These are phyloP conservation scores for Conopomorpha cramerella DNA, from an alignment of 1,140 invertebrate species.

Conservation along the genomic window DNA sequence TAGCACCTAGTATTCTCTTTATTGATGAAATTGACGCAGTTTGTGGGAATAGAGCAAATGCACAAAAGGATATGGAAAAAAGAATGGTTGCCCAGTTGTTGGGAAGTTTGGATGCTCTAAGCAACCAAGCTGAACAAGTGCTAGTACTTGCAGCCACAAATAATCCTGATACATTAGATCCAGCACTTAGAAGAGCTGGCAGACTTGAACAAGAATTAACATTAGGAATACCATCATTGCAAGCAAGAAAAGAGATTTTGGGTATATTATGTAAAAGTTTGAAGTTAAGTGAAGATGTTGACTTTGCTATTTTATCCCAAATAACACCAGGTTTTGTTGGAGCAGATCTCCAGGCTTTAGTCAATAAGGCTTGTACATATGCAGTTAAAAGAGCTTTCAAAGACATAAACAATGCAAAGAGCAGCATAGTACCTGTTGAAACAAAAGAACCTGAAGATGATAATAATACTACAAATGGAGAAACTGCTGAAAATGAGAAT, in stretches of 20 bases:
- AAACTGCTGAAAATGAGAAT: constrained; percentile 9
- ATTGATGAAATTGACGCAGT: constrained; percentile 95
- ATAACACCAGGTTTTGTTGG: constrained; percentile 96
- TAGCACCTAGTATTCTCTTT: constrained; percentile 86
- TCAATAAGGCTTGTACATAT: constrained; percentile 83
- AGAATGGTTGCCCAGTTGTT: constrained; percentile 93
- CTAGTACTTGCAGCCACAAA: constrained; percentile 95
- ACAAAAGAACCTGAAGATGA: constrained; percentile 10
- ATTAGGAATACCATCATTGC: constrained; percentile 89
- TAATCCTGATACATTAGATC: constrained; percentile 90
- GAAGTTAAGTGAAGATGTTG: constrained; percentile 70
- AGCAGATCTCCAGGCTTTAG: constrained; percentile 87
- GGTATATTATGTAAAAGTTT: constrained; percentile 72
- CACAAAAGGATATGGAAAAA: constrained; percentile 93
- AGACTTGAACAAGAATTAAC: constrained; percentile 93
- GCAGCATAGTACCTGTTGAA: too few species aligned
- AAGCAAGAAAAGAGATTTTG: constrained; percentile 78
- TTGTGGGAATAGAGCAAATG: constrained; percentile 82
- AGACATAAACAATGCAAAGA: constrained; percentile 13
- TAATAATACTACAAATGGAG: constrained; percentile 7
- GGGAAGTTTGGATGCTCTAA: constrained; percentile 83
- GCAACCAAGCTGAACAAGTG: constrained; percentile 70
- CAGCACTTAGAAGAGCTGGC: constrained; percentile 87
- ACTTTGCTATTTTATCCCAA: constrained; percentile 74
- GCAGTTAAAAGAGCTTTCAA: constrained; percentile 72